Percentiles rank a stretch among this genome's conserved stretches.
Evolutionary conservation across 2,888 invertebrate species (phyloP).

Genomic region (Ephialtes manifestator): DNA sequence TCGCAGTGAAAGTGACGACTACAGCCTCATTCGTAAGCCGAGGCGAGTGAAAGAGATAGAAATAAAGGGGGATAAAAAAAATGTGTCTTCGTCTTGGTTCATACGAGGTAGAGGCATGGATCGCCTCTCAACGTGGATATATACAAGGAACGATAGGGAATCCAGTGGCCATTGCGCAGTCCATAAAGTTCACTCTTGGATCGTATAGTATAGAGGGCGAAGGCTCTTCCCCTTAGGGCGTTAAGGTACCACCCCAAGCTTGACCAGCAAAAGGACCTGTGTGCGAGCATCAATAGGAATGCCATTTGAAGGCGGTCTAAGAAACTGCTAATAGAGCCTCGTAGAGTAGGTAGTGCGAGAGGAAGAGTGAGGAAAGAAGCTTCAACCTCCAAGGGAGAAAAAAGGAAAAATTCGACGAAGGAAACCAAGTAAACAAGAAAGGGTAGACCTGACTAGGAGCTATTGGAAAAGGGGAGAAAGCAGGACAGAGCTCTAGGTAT

Average conservation of each 20-base stretch:
- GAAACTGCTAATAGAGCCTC: slow-evolving; percentile 84
- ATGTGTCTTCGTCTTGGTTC: slow-evolving; percentile 39
- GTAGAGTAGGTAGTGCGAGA: slow-evolving; percentile 43
- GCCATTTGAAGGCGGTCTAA: slow-evolving; percentile 83
- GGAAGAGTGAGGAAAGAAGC: slow-evolving; percentile 35
- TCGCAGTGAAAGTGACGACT: slow-evolving; percentile 16
- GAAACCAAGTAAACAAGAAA: slow-evolving; percentile 48
- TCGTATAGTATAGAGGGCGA: slow-evolving; percentile 56
- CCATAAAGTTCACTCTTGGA: slow-evolving; percentile 81
- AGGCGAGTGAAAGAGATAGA: slow-evolving; percentile 62
- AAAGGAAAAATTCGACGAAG: slow-evolving; percentile 57
- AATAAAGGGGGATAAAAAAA: slow-evolving; percentile 63
- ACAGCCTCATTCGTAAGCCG: slow-evolving; percentile 38
- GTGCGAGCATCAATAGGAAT: slow-evolving; percentile 82
- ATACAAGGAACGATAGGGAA: slow-evolving; percentile 50
- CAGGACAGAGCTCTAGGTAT: neutral
- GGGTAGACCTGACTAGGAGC: slow-evolving; percentile 22
- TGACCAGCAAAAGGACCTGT: slow-evolving; percentile 36
- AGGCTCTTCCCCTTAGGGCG: slow-evolving; percentile 77
- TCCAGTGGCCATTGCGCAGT: slow-evolving; percentile 79
- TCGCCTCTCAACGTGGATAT: slow-evolving; percentile 42
- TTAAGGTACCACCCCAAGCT: slow-evolving; percentile 72
- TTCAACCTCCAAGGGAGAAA: slow-evolving; percentile 52
- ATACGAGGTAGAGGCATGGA: slow-evolving; percentile 53
- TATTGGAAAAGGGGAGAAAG: slow-evolving; percentile 55